phyloP scores from a whole-genome alignment of 1,140 invertebrate species.

The Pachyrhynchus sulphureomaculatus region DNA sequence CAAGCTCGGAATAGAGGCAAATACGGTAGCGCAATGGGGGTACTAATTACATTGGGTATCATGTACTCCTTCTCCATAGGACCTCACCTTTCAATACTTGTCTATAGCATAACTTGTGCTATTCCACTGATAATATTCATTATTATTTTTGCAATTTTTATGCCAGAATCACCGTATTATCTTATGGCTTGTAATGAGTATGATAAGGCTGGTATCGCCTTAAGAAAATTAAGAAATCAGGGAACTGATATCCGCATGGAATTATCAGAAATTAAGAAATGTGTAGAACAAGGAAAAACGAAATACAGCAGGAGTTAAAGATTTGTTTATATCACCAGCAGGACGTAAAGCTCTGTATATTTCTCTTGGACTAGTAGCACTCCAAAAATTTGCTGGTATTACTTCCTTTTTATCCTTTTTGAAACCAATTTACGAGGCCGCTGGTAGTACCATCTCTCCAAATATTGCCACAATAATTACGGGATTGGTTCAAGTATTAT shows the following conservation, averaged over 20 bases:
- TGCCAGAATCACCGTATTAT: conserved; percentile 77
- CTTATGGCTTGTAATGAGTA: conserved; percentile 59
- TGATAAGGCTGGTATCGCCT: conserved; percentile 61
- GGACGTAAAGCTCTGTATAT: conserved; percentile 71
- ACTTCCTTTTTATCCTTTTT: conserved; percentile 85
- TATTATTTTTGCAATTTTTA: conserved; percentile 51
- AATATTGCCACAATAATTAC: conserved; percentile 70
- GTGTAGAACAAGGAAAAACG: conserved; percentile 42
- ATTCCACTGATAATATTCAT: conserved; percentile 57
- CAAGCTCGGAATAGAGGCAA: conserved; percentile 33
- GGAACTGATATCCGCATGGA: conserved; percentile 45
- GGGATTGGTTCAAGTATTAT: conserved; percentile 74
- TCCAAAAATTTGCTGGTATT: conserved; percentile 84
- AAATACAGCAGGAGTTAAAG: conserved; percentile 23
- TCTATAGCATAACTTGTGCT: conserved; percentile 54
- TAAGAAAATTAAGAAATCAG: conserved; percentile 62
- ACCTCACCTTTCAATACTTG: conserved; percentile 57
- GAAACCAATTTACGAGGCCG: conserved; percentile 67
- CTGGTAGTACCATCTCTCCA: conserved; percentile 59
- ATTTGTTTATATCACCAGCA: conserved; percentile 40
- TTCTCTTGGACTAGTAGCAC: conserved; percentile 77
- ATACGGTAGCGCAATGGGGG: conserved; percentile 37
- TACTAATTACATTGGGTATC: conserved; percentile 36
- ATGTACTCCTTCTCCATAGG: conserved; percentile 59
- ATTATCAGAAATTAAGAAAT: conserved; percentile 21